phyloP scores from a whole-genome alignment of 2,113 vertebrate genomes.

The Trogon surrucura region DNA sequence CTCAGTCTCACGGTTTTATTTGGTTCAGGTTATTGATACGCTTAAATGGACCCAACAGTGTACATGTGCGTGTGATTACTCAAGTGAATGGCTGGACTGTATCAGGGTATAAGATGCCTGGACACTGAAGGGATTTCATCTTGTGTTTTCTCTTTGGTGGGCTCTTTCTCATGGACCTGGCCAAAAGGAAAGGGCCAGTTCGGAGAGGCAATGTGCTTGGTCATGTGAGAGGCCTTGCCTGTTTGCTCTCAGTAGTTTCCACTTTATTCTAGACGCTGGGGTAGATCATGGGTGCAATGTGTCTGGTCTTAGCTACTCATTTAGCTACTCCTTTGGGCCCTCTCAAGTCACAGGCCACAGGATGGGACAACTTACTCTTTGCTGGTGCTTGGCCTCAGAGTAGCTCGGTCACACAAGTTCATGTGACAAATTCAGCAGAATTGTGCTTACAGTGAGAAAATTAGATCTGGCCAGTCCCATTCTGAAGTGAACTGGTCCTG shows the following conservation, averaged over 20 bases:
- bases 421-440: background rate
- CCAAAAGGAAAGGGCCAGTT: background rate
- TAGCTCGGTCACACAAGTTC: fast-evolving
- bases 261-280: background rate
- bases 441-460: fast-evolving
- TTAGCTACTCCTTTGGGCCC: background rate
- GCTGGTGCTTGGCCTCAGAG: background rate
- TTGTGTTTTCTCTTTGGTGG: background rate
- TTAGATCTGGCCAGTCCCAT: fast-evolving
- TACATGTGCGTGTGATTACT: background rate
- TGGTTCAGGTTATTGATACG: background rate
- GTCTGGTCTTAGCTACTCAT: background rate
- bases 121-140: background rate
- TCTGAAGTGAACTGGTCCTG: background rate
- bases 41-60: background rate
- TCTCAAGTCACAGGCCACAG: background rate
- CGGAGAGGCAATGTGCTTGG: fast-evolving
- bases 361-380: background rate
- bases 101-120: background rate
- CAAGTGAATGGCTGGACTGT: background rate
- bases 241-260: background rate
- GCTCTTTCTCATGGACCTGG: background rate
- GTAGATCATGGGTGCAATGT: background rate
- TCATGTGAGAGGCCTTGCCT: background rate
- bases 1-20: background rate